phyloP scores from a whole-genome alignment of 2,113 vertebrate genomes.

The Oenanthe melanoleuca region DNA sequence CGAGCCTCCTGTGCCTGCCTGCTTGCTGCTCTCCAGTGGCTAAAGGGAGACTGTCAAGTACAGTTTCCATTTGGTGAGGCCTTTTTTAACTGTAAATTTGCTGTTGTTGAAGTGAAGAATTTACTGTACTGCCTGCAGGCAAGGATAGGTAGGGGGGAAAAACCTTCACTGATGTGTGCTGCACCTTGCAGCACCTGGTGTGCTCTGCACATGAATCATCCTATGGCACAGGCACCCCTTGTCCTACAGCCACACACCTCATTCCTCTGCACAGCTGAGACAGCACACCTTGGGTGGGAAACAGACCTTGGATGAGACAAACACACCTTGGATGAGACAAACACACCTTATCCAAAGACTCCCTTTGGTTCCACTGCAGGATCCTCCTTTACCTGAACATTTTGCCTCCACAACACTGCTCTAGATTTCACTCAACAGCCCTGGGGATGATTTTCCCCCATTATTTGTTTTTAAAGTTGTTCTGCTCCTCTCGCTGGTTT shows the following conservation, averaged over 20 bases:
- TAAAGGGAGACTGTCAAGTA: background rate
- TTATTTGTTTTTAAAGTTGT: background rate
- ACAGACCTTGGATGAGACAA: background rate
- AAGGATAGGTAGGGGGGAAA: background rate
- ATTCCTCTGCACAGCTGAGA: background rate
- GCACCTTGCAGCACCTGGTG: background rate
- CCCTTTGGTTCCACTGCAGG: accelerated
- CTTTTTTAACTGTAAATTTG: background rate
- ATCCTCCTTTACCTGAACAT: background rate
- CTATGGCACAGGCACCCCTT: accelerated
- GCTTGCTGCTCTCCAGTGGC: constrained; percentile 33
- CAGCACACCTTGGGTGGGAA: background rate
- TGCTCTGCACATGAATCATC: background rate
- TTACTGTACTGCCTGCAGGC: background rate
- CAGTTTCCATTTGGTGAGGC: background rate
- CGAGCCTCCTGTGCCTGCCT: background rate
- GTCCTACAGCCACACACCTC: background rate
- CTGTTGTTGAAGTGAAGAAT: background rate
- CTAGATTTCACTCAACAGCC: background rate
- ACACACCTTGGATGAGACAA: background rate
- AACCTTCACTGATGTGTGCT: background rate
- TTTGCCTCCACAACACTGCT: background rate
- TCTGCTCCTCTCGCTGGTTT: background rate
- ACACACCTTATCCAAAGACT: background rate
- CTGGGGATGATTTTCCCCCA: accelerated